Base-by-base conservation (phyloP, 2,797 vertebrate genomes). In the Xyrichtys novacula region DNA sequence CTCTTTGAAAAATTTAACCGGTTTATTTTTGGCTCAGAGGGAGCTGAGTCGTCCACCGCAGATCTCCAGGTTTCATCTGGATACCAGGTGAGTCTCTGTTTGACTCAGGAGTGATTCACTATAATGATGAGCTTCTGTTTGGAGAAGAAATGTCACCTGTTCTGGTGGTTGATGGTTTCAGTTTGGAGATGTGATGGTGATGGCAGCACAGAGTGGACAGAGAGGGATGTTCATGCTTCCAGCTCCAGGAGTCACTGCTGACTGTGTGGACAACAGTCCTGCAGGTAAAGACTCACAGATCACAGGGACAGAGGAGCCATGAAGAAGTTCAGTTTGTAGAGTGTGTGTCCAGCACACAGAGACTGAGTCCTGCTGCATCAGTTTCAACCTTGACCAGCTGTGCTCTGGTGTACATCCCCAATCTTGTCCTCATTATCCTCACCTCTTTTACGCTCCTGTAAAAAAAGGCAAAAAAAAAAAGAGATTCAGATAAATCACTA, bases 231-330 rank as follows among this genome's bases (percentile, higher is more conserved):
- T 99, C 29, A 90, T 50, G 40, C 84, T 98, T 22, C 97, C 98
- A 2, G 92, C 93, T 47, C 84, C 93, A 1, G 89, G 95, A 3
- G 76, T 91, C 5, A 94, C 95, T 12, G 87, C 93, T 19, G 85
- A 88, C 22, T 99, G 98, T 78, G 78, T 94, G 31, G 95, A 97
- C 73, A 23, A 17, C 1, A 98, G 94, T 84, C 96, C 97, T 84
- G 95, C 95, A 92, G 97, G 98, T 98, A 91, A 34, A 5, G 6
- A n/a, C n/a, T n/a, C n/a, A 36, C 32, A 11, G 2, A 32, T 36
- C 19, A 38, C 8, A 25, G 20, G 14, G 15, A 16, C n/a, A n/a
- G n/a, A n/a, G n/a, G n/a, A n/a, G n/a, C n/a, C n/a, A n/a, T n/a
- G n/a, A n/a, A n/a, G n/a, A n/a, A n/a, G n/a, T n/a, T n/a, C n/a